Percentiles rank a stretch among this genome's conserved stretches.
These are phyloP conservation scores for Zoroaster sp. DNA, from an alignment of 53 echinoderm and acorn worm genomes.

Conservation along the genomic window DNA sequence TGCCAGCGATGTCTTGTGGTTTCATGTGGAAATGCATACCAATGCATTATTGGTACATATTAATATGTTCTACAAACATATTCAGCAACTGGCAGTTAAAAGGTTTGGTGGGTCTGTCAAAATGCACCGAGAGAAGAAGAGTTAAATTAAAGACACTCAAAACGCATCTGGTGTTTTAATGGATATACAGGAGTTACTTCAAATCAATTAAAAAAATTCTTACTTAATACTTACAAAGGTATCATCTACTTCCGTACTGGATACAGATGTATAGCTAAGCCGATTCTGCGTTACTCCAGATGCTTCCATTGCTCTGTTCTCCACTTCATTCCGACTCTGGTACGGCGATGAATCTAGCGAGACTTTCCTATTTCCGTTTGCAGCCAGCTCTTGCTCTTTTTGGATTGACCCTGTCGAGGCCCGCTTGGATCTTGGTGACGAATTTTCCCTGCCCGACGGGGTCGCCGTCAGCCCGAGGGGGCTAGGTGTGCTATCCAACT, in stretches of 20 bases:
- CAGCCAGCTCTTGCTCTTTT: constrained; percentile 68
- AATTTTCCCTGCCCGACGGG: constrained; percentile 23
- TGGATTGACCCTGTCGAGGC: constrained; percentile 92
- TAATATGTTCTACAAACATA: no score
- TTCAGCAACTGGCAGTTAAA: no score
- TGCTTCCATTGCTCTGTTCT: constrained; percentile 58
- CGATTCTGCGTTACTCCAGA: constrained; percentile 69
- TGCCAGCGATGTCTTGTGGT: no score
- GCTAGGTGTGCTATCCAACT: constrained; percentile 37
- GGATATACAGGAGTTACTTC: no score
- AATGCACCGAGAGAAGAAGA: no score
- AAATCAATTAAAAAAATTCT: background rate
- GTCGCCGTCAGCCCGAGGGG: constrained; percentile 5
- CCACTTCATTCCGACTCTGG: constrained; percentile 33
- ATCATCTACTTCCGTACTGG: constrained; percentile 93
- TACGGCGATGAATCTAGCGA: constrained; percentile 64
- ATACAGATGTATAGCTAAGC: constrained; percentile 85
- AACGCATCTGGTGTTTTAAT: background rate
- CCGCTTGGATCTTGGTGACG: constrained; percentile 72
- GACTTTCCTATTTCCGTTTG: constrained; percentile 57
- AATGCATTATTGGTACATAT: no score
- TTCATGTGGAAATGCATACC: no score
- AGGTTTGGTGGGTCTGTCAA: no score
- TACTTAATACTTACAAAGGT: constrained; percentile 81
- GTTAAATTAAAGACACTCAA: background rate